phyloP scores from a whole-genome alignment of 1,140 invertebrate genomes.

The Drosophila pruinosa region DNA sequence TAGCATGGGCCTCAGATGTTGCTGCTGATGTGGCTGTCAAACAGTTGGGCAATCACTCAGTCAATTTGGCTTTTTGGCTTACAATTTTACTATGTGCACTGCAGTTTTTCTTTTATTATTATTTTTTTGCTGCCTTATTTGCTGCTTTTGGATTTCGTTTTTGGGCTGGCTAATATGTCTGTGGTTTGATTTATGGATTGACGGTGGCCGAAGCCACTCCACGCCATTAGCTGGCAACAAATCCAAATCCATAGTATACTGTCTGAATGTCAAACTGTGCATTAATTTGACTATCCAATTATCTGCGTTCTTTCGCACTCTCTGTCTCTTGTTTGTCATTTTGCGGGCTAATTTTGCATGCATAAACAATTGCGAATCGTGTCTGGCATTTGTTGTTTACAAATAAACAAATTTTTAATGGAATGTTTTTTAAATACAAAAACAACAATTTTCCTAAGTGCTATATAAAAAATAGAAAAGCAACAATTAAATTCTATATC shows the following conservation, averaged over 20 bases:
- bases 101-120: constrained; percentile 20
- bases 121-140: neutral
- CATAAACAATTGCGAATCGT: constrained; percentile 19
- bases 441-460: neutral
- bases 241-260: constrained; percentile 16
- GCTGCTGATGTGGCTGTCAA: constrained; percentile 37
- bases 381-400: constrained; percentile 8
- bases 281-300: constrained; percentile 51
- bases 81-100: constrained; percentile 39
- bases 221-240: constrained; percentile 36
- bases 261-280: constrained; percentile 41
- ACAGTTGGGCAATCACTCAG: constrained; percentile 42
- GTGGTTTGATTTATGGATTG: constrained; percentile 51
- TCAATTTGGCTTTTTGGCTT: constrained; percentile 51
- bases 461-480: too few relatives aligned
- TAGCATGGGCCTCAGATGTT: constrained; percentile 26
- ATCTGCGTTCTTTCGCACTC: constrained; percentile 15
- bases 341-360: neutral
- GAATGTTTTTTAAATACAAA: neutral
- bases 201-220: constrained; percentile 15
- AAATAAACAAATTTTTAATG: constrained; percentile 8
- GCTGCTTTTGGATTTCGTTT: neutral
- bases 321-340: neutral
- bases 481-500: too few relatives aligned
- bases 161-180: constrained; percentile 41